Conservation (phyloP, 2,797 vertebrate species). For the Poeciliopsis turneri region DNA sequence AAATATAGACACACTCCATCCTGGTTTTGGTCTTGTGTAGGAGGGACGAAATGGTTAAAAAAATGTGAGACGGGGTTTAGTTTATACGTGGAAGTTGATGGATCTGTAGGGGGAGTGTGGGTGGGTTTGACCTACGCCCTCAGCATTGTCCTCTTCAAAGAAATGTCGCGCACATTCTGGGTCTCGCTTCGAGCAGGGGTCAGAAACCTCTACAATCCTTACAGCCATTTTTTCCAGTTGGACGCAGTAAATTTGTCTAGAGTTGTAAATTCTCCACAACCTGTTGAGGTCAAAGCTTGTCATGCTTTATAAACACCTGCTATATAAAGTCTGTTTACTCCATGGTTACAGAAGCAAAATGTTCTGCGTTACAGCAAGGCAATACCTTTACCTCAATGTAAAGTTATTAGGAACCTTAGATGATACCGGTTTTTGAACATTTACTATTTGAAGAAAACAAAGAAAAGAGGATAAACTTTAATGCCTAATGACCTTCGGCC, state of each 20-base stretch:
- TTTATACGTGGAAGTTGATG: not conserved
- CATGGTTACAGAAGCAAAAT: not conserved
- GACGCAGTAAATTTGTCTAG: not conserved
- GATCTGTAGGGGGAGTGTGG: not conserved
- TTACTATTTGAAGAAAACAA: not conserved
- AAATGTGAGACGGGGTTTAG: not conserved
- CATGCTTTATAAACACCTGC: not conserved
- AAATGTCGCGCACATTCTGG: not conserved
- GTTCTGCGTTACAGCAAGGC: not conserved
- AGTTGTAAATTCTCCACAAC: not conserved
- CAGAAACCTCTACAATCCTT: not conserved
- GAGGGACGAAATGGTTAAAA: not conserved
- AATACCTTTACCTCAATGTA: too few species aligned
- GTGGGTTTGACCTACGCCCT: not conserved
- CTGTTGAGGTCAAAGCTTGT: not conserved
- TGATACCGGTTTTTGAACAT: not conserved
- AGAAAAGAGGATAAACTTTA: not conserved
- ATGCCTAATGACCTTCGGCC: not conserved
- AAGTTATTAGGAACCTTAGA: not conserved
- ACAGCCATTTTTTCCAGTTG: not conserved
- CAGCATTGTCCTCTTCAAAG: not conserved
- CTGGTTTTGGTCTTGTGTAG: not conserved
- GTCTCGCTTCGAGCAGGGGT: not conserved
- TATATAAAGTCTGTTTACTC: not conserved
- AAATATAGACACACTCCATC: not conserved